phyloP scores from a whole-genome alignment of 2,888 invertebrate species.

The Loripinus fragilis region DNA sequence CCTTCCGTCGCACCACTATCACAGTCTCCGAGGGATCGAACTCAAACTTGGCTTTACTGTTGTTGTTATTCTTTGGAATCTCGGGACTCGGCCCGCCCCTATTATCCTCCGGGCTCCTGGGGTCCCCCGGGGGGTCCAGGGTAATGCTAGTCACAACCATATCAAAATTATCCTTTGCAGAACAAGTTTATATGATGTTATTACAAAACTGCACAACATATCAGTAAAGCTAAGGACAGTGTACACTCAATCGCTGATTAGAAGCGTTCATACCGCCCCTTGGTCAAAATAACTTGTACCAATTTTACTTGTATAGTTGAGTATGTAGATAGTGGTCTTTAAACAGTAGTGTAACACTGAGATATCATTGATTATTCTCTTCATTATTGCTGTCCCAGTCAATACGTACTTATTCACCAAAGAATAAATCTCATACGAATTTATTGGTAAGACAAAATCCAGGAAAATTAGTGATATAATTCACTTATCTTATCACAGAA shows the following conservation, averaged over 20 bases:
- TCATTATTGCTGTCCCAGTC: neutral
- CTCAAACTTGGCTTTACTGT: constrained; percentile 43
- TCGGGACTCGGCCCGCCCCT: constrained; percentile 52
- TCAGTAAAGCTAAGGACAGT: constrained; percentile 5
- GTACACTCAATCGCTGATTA: constrained; percentile 16
- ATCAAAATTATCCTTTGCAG: neutral
- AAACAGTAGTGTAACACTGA: neutral
- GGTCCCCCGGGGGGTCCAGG: constrained; percentile 40
- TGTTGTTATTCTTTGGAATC: constrained; percentile 47
- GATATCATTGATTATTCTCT: constrained; percentile 7
- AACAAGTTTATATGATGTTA: neutral
- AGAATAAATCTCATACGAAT: neutral
- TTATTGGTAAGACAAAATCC: neutral
- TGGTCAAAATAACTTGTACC: constrained; percentile 10
- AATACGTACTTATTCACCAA: neutral
- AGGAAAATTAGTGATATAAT: neutral
- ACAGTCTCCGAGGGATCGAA: constrained; percentile 59
- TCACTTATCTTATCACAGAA: no score
- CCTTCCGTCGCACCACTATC: constrained; percentile 55
- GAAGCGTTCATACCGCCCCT: constrained; percentile 8
- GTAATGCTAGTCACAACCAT: constrained; percentile 54
- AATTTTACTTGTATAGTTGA: neutral
- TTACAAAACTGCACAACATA: constrained; percentile 8
- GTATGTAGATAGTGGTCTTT: neutral
- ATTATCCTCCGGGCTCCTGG: constrained; percentile 39